Evolutionary conservation across 2,888 invertebrate species (phyloP).

Genomic region (Corbicula japonica): DNA sequence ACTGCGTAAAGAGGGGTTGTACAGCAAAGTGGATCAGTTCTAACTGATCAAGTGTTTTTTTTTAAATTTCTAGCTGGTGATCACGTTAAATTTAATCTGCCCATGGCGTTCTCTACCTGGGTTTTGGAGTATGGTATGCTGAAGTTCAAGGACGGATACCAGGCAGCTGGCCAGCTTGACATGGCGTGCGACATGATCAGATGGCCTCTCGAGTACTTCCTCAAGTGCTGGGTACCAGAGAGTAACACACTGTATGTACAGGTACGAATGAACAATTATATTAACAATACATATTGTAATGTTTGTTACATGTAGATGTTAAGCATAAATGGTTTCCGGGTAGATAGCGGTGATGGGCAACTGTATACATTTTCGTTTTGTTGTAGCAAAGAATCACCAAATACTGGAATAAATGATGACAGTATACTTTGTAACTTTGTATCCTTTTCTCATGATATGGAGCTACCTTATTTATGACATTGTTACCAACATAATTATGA

Average conservation of each 20-base stretch:
- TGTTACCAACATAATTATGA: too few species aligned
- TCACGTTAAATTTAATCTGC: conserved; percentile 75
- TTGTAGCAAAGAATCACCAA: too few species aligned
- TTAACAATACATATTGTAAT: background rate
- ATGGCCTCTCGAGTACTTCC: conserved; percentile 89
- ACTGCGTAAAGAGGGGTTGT: background rate
- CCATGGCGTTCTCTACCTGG: conserved; percentile 70
- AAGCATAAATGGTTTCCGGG: background rate
- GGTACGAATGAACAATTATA: conserved; percentile 15
- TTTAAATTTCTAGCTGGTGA: conserved; percentile 73
- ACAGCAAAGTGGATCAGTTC: background rate
- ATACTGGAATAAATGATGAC: too few species aligned
- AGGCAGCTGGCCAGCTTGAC: conserved; percentile 66
- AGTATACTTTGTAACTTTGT: too few species aligned
- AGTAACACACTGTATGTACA: conserved; percentile 55
- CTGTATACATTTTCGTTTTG: too few species aligned
- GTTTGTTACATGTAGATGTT: background rate
- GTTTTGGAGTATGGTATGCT: conserved; percentile 70
- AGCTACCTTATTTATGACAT: too few species aligned
- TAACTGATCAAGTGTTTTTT: too few species aligned
- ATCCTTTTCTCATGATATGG: too few species aligned
- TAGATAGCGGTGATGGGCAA: background rate
- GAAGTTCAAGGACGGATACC: conserved; percentile 71
- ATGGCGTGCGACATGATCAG: conserved; percentile 85
- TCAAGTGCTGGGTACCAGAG: conserved; percentile 82